Percentiles rank a stretch among this genome's conserved stretches.
Conservation (phyloP, 1,140 invertebrate genomes). For the Brachionus manjavacas region DNA sequence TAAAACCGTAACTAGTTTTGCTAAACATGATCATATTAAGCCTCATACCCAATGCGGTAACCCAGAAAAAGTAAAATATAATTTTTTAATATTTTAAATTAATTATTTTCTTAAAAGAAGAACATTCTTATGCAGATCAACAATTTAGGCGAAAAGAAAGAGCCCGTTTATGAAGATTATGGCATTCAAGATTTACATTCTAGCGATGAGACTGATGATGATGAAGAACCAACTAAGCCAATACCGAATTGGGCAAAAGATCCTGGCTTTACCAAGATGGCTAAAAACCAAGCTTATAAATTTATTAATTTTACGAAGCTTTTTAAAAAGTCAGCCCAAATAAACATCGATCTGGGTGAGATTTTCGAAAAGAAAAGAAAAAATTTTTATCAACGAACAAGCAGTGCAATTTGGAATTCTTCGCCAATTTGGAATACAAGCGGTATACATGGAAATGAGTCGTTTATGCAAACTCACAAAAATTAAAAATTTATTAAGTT, state of each 20-base stretch:
- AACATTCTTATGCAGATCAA: neutral
- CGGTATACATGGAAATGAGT: slow-evolving; percentile 38
- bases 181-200: slow-evolving; percentile 12
- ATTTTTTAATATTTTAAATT: neutral
- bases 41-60: neutral
- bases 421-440: slow-evolving; percentile 29
- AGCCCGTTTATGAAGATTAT: neutral
- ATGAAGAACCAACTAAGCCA: slow-evolving; percentile 28
- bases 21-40: neutral
- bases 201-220: slow-evolving; percentile 24
- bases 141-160: neutral
- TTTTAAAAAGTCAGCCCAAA: neutral
- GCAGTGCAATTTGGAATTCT: slow-evolving; percentile 34
- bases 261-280: neutral
- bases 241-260: slow-evolving; percentile 21
- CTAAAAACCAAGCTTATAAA: neutral
- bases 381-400: slow-evolving; percentile 27
- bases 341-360: neutral
- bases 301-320: slow-evolving; percentile 39
- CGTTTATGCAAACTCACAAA: slow-evolving; percentile 28
- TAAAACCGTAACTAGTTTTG: neutral
- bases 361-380: slow-evolving; percentile 26
- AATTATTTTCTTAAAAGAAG: neutral
- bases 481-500: neutral
- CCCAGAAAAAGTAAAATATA: neutral